A percentile compares a stretch with the other conserved stretches of the same genome.
These are phyloP conservation scores for Diuraphis noxia DNA, from an alignment of 1,140 invertebrate genomes.

Conservation along the genomic window DNA sequence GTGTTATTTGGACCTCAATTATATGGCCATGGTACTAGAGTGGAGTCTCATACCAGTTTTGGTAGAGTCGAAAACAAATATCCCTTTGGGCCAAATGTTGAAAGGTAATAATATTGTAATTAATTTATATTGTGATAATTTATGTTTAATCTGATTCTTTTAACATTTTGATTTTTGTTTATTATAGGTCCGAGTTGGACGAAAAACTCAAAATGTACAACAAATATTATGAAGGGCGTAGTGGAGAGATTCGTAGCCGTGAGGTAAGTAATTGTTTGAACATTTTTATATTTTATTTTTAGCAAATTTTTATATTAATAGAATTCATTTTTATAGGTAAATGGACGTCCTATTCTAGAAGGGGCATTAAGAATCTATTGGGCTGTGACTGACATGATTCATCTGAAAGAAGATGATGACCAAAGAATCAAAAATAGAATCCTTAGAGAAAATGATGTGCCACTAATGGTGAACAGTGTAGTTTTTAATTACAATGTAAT, in stretches of 20 bases:
- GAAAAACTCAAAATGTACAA: conserved; percentile 79
- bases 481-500: not conserved
- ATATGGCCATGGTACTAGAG: conserved; percentile 83
- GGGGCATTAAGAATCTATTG: conserved; percentile 81
- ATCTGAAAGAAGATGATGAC: conserved; percentile 85
- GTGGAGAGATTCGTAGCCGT: conserved; percentile 72
- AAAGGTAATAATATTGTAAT: conserved; percentile 36
- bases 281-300: conserved; percentile 21
- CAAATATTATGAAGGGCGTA: conserved; percentile 79
- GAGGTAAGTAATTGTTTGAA: conserved; percentile 64
- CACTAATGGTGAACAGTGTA: conserved; percentile 8
- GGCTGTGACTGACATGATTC: conserved; percentile 81
- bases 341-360: conserved; percentile 77
- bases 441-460: conserved; percentile 9
- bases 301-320: not conserved
- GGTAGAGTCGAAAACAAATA: conserved; percentile 69
- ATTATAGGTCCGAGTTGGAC: conserved; percentile 71
- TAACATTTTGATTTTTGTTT: conserved; percentile 4
- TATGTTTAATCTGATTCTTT: not conserved
- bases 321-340: conserved; percentile 63
- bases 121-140: not conserved
- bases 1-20: conserved; percentile 84
- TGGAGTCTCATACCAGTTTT: conserved; percentile 84
- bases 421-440: conserved; percentile 62
- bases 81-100: conserved; percentile 43